A percentile compares a stretch with the other conserved stretches of the same genome.
Evolutionary conservation across 1,140 invertebrate genomes (phyloP).

Genomic region (Lithobius niger): DNA sequence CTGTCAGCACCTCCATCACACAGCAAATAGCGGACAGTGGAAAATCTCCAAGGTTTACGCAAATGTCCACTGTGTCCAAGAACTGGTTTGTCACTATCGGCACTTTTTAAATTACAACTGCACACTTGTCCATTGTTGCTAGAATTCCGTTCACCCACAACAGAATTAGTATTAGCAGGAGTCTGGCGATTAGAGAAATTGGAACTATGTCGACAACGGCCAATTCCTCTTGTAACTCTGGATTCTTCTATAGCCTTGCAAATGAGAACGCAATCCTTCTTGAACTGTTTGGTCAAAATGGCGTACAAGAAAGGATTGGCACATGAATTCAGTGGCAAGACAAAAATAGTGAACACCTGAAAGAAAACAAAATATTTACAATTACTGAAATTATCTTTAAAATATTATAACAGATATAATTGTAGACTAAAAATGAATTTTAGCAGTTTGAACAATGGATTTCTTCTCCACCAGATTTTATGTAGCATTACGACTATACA

Average conservation of each 20-base stretch:
- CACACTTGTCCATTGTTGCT: constrained; percentile 29
- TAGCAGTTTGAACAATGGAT: too few species aligned
- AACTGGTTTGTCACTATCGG: neutral
- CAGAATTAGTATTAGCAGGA: constrained; percentile 71
- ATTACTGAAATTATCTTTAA: too few species aligned
- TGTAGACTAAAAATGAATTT: too few species aligned
- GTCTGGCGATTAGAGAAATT: constrained; percentile 81
- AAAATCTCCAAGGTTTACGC: constrained; percentile 11
- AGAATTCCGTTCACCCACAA: constrained; percentile 53
- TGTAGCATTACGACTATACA: too few species aligned
- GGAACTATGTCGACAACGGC: constrained; percentile 65
- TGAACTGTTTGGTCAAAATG: constrained; percentile 93
- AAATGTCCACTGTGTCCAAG: neutral
- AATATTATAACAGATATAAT: too few species aligned
- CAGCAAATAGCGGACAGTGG: constrained; percentile 15
- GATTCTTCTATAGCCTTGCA: constrained; percentile 87
- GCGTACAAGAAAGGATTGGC: constrained; percentile 95
- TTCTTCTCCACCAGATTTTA: too few species aligned
- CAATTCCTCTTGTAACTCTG: constrained; percentile 70
- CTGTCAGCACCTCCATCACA: constrained; percentile 6
- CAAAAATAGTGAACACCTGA: constrained; percentile 93
- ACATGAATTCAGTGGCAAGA: constrained; percentile 86
- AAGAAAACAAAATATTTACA: too few species aligned
- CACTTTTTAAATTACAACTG: constrained; percentile 2
- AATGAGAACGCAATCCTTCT: constrained; percentile 90